phyloP scores from a whole-genome alignment of 2,113 vertebrate genomes.

The Pelecanoides urinatrix region DNA sequence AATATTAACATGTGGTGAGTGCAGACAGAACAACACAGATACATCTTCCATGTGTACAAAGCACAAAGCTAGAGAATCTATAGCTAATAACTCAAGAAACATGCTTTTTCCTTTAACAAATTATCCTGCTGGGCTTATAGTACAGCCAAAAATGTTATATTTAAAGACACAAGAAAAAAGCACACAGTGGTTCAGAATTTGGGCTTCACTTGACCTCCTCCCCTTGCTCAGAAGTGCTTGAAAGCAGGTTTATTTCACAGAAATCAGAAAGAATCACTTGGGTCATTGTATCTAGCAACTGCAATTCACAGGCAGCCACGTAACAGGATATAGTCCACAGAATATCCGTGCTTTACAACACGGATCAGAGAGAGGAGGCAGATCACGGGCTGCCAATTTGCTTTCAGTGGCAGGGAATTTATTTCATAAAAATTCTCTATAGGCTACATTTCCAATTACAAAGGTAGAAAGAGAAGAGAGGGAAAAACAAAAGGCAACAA shows the following conservation, averaged over 20 bases:
- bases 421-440: background rate
- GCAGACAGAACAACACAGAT: background rate
- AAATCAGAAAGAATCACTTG: background rate
- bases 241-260: background rate
- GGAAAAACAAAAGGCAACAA: background rate
- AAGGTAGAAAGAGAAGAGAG: background rate
- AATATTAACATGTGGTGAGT: background rate
- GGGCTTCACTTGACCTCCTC: background rate
- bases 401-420: background rate
- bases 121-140: background rate
- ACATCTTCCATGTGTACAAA: background rate
- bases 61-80: background rate
- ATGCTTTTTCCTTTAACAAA: background rate
- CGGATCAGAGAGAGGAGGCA: accelerated
- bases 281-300: background rate
- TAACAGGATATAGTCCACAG: background rate
- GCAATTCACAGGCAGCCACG: background rate
- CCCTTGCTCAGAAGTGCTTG: background rate
- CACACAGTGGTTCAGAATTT: background rate
- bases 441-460: background rate
- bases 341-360: background rate
- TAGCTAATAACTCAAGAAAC: background rate
- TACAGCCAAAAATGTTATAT: background rate
- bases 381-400: background rate
- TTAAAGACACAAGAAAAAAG: background rate